A percentile compares a stretch with the other conserved stretches of the same genome.
These are phyloP conservation scores for Channa maculata DNA, from an alignment of 2,113 vertebrate genomes.

Conservation along the genomic window DNA sequence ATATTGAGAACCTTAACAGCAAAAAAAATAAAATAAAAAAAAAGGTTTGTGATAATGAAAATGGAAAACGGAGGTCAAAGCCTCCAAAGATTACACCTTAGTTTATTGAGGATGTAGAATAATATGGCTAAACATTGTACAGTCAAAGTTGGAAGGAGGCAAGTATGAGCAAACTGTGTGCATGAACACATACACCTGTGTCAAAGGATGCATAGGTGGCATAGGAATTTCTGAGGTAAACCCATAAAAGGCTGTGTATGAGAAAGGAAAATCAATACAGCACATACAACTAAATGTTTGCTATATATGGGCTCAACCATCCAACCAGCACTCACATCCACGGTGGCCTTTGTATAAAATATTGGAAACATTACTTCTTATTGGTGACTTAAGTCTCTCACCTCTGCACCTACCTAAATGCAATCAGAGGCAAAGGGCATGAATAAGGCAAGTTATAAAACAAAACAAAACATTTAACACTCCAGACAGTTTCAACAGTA, in stretches of 20 bases:
- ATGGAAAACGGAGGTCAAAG: neutral
- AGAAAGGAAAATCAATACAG: constrained; percentile 19
- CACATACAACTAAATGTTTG: constrained; percentile 34
- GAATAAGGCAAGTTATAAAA: constrained; percentile 79
- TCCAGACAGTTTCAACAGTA: constrained; percentile 32
- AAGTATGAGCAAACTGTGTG: constrained; percentile 27
- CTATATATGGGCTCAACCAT: constrained; percentile 34
- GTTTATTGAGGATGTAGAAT: constrained; percentile 7
- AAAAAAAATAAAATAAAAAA: constrained; percentile 56
- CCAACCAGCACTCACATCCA: constrained; percentile 21
- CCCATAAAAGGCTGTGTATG: constrained; percentile 52
- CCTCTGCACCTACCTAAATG: constrained; percentile 43
- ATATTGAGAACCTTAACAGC: constrained; percentile 23
- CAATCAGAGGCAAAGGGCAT: constrained; percentile 72
- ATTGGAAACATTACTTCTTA: constrained; percentile 11
- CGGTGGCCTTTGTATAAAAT: constrained; percentile 29
- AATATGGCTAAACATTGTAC: constrained; percentile 34
- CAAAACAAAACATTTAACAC: constrained; percentile 39
- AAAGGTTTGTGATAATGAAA: constrained; percentile 24
- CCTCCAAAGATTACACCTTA: constrained; percentile 23
- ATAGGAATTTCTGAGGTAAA: constrained; percentile 73
- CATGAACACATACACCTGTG: constrained; percentile 28
- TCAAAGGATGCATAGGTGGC: constrained; percentile 61
- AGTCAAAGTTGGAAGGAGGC: constrained; percentile 43
- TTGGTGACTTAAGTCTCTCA: constrained; percentile 7